Evolutionary conservation across 2,888 invertebrate genomes (phyloP), one percentile per base, ranked within the genome.

Genomic region (Mamestra brassicae): DNA sequence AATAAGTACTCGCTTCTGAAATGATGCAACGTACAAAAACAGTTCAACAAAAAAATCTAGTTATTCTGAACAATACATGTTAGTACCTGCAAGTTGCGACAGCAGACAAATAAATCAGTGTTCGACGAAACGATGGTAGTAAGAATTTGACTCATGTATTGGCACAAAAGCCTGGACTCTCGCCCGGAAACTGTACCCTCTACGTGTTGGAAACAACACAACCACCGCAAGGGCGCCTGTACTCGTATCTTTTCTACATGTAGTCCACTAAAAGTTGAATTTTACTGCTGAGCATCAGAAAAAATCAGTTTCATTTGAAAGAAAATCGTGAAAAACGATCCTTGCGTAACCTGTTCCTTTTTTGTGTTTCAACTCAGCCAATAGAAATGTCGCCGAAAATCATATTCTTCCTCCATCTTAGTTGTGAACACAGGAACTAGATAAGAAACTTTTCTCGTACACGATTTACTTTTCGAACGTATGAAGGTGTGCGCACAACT

Each of bases 111-210:
- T 78, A 83, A 54, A 71, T 78, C 74, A 50, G 61, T 76, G 71
- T 79, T 80, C 69, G 83, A 77, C 79, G 80, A 81, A 78, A 70
- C 76, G 65, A 74, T 66, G 74, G 38, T 50, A 34, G 86, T 86
- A 88, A 89, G 84, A 86, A 82, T 89, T 85, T 90, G 87, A 88
- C 84, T 89, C 87, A 85, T 88, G 88, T 85, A 89, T 91, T 93
- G 93, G 93, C 92, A 91, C 89, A 84, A 82, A 81, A 85, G 89
- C 86, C 90, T 92, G 94, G 93, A 90, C 86, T 87, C 81, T 80
- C 86, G 93, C 92, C 94, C 94, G 92, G 89, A 92, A 89, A 89
- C 90, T 93, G 92, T 92, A 89, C 89, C 87, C 36, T 65, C n/a
- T 68, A 58, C 67, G 62, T 81, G 77, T 71, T 75, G 63, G 58